Conservation (phyloP, 2,113 vertebrate species). For the Carlito syrichta region DNA sequence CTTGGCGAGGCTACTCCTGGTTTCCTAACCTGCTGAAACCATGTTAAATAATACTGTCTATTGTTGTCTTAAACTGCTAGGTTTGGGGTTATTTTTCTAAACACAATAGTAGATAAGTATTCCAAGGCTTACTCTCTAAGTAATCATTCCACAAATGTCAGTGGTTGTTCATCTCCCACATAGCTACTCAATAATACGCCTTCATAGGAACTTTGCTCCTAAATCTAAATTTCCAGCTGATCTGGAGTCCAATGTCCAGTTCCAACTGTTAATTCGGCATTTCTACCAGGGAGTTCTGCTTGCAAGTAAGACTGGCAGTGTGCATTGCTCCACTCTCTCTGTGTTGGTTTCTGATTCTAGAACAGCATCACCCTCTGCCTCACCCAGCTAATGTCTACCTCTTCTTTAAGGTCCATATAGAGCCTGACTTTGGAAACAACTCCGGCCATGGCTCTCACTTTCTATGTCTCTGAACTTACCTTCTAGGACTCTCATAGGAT, state of each 20-base stretch:
- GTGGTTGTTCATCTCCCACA: background rate
- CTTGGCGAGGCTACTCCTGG: too few relatives aligned
- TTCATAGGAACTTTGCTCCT: background rate
- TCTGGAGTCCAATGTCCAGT: background rate
- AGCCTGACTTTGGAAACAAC: background rate
- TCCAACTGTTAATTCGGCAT: background rate
- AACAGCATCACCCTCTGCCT: background rate
- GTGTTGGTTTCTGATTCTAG: background rate
- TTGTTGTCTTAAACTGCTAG: background rate
- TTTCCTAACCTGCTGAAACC: background rate
- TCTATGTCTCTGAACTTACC: background rate
- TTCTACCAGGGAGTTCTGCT: background rate
- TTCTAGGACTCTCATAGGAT: background rate
- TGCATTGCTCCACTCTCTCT: background rate
- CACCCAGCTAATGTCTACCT: background rate
- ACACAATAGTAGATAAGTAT: background rate
- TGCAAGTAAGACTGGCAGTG: background rate
- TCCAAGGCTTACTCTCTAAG: background rate
- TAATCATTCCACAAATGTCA: background rate
- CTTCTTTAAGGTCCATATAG: background rate
- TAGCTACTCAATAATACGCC: background rate
- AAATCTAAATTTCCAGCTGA: background rate
- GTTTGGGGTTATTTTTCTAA: background rate
- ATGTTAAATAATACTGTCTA: background rate
- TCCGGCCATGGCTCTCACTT: background rate